phyloP scores from a whole-genome alignment of 1,140 invertebrate species.

The Samia ricini region DNA sequence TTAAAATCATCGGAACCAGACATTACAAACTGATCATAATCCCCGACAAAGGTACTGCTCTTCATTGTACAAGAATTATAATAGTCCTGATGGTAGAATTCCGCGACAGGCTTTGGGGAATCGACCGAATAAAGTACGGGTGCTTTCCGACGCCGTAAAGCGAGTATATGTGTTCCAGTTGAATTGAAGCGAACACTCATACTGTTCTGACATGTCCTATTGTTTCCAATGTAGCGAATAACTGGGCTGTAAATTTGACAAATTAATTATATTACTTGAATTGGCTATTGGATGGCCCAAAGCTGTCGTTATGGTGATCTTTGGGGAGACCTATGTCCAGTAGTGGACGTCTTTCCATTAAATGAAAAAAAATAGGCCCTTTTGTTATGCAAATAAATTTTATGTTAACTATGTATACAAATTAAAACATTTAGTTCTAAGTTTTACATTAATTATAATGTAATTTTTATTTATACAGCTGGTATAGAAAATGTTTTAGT shows the following conservation, averaged over 20 bases:
- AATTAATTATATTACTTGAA: no score
- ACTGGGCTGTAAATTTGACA: slow-evolving; percentile 74
- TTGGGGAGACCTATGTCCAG: no score
- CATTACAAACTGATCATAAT: slow-evolving; percentile 91
- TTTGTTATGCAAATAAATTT: no score
- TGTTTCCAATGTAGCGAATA: slow-evolving; percentile 84
- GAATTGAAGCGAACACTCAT: slow-evolving; percentile 95
- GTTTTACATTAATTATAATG: no score
- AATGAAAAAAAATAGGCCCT: no score
- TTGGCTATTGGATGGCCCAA: no score
- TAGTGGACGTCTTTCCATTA: no score
- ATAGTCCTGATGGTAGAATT: slow-evolving; percentile 95
- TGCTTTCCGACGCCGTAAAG: slow-evolving; percentile 88
- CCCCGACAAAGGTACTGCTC: slow-evolving; percentile 95
- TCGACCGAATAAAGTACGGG: slow-evolving; percentile 89
- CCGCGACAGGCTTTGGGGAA: slow-evolving; percentile 83
- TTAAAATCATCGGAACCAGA: slow-evolving; percentile 97
- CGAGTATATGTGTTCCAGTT: slow-evolving; percentile 88
- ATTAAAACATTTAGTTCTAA: no score
- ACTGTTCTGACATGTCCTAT: slow-evolving; percentile 84
- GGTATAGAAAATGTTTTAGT: no score
- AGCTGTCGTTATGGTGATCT: no score
- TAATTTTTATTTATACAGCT: no score
- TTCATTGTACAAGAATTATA: slow-evolving; percentile 99
- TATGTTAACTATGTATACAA: no score